Base-by-base conservation (phyloP, 1,140 invertebrate genomes). In the Musca domestica region DNA sequence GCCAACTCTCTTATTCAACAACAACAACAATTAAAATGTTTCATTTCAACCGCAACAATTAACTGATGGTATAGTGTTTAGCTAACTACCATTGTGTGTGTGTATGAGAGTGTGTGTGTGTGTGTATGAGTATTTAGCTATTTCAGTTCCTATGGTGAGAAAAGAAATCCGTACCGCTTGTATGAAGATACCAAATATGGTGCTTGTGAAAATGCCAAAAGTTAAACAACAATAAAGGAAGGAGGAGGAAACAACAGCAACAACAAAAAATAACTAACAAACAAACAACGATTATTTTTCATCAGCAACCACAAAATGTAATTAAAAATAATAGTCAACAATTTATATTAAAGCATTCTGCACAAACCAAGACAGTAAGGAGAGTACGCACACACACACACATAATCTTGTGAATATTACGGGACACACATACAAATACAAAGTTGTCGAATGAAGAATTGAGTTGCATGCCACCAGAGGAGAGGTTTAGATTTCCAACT, bases 301-400 rank as follows among this genome's bases (percentile, higher is more conserved):
- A 56, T 56, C 52, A 23, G 23, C 25, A 61, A 61, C 56, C 56
- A 61, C 56, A 61, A 61, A 41, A 61, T 61, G 27, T 61, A 61
- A 61, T 61, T 61, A 61, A 61, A 61, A 61, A 61, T 34, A 61
- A 61, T 61, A 34, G 56, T 61, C 56, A 61, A 61, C 56, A 61
- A 61, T 61, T 61, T 61, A 61, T 61, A 41, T 61, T 61, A 17
- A 34, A 61, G n/a, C 56, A 61, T 61, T 61, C 34, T 34, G 41
- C 27, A 17, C 10, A 34, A 61, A 20, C 56, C n/a, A n/a, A n/a
- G n/a, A 61, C 56, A 34, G 19, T 61, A 25, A 14, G 34, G 14
- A 58, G 25, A 2, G 3, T 34, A 58, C 5, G 4, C 14, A 30
- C 4, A 51, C 48, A 51, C 48, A 51, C 17, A 51, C 48, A 20